Evolutionary conservation across 2,888 invertebrate species (phyloP).

Genomic region (Neoascia interrupta): DNA sequence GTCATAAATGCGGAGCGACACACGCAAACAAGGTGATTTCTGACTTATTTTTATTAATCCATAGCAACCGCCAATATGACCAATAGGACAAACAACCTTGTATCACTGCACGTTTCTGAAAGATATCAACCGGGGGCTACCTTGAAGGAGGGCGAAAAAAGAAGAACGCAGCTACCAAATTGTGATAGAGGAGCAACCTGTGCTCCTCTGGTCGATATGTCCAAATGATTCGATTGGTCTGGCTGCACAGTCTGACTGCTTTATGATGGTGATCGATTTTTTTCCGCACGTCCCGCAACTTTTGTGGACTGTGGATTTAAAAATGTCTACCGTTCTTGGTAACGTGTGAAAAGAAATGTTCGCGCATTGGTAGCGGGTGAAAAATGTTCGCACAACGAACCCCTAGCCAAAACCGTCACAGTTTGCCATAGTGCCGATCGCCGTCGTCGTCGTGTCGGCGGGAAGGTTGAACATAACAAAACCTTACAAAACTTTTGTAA

Average conservation of each 20-base stretch:
- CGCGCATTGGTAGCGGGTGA: slow-evolving; percentile 51
- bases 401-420: too few relatives aligned
- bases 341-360: slow-evolving; percentile 32
- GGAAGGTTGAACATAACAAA: slow-evolving; percentile 25
- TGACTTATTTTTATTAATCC: slow-evolving; percentile 22
- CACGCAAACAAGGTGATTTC: slow-evolving; percentile 9
- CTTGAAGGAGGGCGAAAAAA: too few relatives aligned
- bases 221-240: slow-evolving; percentile 25
- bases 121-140: slow-evolving; percentile 21
- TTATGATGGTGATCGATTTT: slow-evolving; percentile 24
- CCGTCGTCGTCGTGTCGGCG: too few relatives aligned
- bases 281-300: slow-evolving; percentile 42
- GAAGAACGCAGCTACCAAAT: not conserved
- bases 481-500: not conserved
- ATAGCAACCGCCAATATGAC: not conserved
- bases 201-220: slow-evolving; percentile 7
- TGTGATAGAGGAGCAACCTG: not conserved
- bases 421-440: slow-evolving; percentile 35
- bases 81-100: too few relatives aligned
- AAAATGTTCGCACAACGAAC: slow-evolving; percentile 4
- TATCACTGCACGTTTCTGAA: not conserved
- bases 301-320: slow-evolving; percentile 63
- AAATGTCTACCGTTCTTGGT: not conserved
- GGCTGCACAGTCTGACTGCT: slow-evolving; percentile 1
- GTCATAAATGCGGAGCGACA: slow-evolving; percentile 21